Base-by-base conservation (phyloP, 2,113 vertebrate species). In the Festucalex cinctus region DNA sequence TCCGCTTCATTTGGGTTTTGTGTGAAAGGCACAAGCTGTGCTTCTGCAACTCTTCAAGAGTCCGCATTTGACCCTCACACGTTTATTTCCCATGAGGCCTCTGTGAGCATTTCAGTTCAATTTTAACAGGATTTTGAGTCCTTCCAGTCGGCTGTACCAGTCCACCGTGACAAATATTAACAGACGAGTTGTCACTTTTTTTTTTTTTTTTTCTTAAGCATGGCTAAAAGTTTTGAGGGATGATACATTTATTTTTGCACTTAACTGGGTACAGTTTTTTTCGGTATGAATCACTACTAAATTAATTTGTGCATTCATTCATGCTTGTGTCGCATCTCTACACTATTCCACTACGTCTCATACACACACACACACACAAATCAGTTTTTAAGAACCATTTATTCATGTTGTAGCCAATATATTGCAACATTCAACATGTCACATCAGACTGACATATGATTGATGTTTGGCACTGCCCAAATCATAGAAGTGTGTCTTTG, bases 401-500 rank as follows among this genome's bases (percentile, higher is more conserved):
- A 79, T 75, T 62, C 39, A 58, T 68, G 68, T 81, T 65, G 79
- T 75, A 66, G 59, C 59, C 5, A 17, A 62, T 53, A 71, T 51
- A 78, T 78, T 73, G 78, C 73, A 66, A 65, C 66, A 66, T 71
- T 79, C 63, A 77, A 63, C 9, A 46, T 54, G 78, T 66, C 77
- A 65, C 51, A 63, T 71, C 17, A 49, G 39, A 64, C 54, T 39
- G 69, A 71, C 16, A 0, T 74, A 63, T 81, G 76, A 84, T 80
- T 80, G 69, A 85, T 80, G 68, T 35, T 61, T 57, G 35, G 43
- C 41, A 3, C 0, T n/a, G 60, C 35, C 58, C 48, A 36, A n/a
- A 48, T 49, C 37, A 65, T 9, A 5, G 7, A 8, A n/a, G 20
- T 61, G n/a, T 56, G 56, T 60, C 16, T 61, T 20, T 13, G 13